These are phyloP conservation scores for Elaeidobius kamerunicus DNA, from an alignment of 2,888 invertebrate genomes.

Conservation along the genomic window DNA sequence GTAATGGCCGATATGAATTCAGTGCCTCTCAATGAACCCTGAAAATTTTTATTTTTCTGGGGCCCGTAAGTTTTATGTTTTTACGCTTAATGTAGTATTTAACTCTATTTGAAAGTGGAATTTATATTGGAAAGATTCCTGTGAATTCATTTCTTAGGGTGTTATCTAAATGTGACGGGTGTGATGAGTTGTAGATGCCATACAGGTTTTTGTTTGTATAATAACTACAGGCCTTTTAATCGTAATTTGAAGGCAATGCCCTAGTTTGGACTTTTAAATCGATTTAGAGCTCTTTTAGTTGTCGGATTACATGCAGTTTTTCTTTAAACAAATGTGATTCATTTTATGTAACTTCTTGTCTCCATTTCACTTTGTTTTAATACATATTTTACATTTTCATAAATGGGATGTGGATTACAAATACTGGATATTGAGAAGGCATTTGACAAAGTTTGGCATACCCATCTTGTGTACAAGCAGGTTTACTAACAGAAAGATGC, in stretches of 20 bases:
- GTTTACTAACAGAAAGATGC: too few relatives aligned
- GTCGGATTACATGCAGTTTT: background rate
- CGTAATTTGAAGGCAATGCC: background rate
- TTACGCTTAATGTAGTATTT: conserved; percentile 5
- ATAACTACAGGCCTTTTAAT: conserved; percentile 2
- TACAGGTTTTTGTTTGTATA: conserved; percentile 21
- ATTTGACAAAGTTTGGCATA: too few relatives aligned
- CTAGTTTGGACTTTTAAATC: background rate
- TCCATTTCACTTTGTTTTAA: background rate
- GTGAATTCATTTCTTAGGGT: too few relatives aligned
- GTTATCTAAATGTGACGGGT: conserved; percentile 20
- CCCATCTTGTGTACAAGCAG: too few relatives aligned
- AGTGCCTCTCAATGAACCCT: conserved; percentile 24
- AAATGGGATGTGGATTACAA: too few relatives aligned
- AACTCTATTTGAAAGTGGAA: background rate
- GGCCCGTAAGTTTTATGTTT: conserved; percentile 30
- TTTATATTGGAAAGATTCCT: background rate
- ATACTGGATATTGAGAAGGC: too few relatives aligned
- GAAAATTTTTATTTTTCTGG: conserved; percentile 18
- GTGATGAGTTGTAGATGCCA: conserved; percentile 19
- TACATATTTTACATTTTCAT: background rate
- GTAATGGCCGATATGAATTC: conserved; percentile 30
- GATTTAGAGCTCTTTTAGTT: background rate
- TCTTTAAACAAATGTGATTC: background rate
- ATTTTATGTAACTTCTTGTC: background rate